Conservation (phyloP, 92 coral and sea anemone species). For the Bergia puertoricense region DNA sequence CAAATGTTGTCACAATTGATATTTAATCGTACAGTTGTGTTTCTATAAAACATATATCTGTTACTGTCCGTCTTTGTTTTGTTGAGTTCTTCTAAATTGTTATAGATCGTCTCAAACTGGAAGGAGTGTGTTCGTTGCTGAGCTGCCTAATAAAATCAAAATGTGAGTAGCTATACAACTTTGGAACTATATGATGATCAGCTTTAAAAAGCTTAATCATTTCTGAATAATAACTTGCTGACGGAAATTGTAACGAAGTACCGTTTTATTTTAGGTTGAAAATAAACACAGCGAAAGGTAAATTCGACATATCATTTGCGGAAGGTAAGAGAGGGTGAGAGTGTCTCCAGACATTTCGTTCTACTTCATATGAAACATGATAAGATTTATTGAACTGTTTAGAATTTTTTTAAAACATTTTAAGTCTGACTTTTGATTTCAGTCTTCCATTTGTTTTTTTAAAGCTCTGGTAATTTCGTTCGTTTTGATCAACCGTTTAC, state of each 20-base stretch:
- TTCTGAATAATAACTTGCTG: not conserved
- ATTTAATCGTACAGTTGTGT: not conserved
- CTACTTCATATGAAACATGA: not conserved
- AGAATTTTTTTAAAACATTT: not conserved
- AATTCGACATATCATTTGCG: slow-evolving; percentile 30
- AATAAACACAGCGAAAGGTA: slow-evolving; percentile 31
- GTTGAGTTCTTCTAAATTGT: not conserved
- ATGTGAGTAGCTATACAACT: not conserved
- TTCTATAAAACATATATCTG: not conserved
- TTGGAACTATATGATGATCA: not conserved
- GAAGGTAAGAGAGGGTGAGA: slow-evolving; percentile 7
- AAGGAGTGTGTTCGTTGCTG: slow-evolving; percentile 11
- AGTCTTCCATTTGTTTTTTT: not conserved
- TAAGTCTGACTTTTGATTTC: not conserved
- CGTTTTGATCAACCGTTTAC: too few relatives aligned
- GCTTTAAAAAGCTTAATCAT: not conserved
- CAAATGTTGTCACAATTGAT: not conserved
- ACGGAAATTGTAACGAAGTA: not conserved
- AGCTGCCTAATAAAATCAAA: not conserved
- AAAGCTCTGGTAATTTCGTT: too few relatives aligned
- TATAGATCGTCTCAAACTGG: slow-evolving; percentile 10
- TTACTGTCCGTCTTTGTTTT: too few relatives aligned
- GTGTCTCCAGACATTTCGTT: not conserved
- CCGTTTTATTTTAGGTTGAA: slow-evolving; percentile 31
- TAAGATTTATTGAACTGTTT: too few relatives aligned